These are phyloP conservation scores for Callinectes sapidus DNA, from an alignment of 2,888 invertebrate genomes.

Conservation along the genomic window DNA sequence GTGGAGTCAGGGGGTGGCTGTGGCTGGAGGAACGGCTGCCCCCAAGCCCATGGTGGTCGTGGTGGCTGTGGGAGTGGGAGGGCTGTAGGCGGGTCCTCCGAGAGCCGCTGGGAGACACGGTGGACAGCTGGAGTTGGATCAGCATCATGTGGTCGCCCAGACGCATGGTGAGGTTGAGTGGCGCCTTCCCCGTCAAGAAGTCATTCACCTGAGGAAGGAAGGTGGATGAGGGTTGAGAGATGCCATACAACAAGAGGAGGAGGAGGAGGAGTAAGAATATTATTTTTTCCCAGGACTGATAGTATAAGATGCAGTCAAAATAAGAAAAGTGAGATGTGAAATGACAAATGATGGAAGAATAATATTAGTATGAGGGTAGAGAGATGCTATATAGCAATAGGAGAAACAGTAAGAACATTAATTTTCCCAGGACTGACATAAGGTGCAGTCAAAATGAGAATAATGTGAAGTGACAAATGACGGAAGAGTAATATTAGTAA, in stretches of 20 bases:
- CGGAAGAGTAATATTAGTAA: background rate
- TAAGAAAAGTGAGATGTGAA: background rate
- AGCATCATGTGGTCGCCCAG: conserved; percentile 98
- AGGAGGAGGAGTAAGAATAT: background rate
- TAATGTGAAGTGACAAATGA: background rate
- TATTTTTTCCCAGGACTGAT: background rate
- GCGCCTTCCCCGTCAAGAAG: conserved; percentile 95
- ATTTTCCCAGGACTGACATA: background rate
- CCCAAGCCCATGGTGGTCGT: conserved; percentile 52
- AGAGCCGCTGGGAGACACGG: conserved; percentile 82
- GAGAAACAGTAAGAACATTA: background rate
- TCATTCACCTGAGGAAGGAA: conserved; percentile 85
- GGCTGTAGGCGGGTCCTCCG: conserved; percentile 67
- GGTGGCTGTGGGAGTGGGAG: conserved; percentile 51
- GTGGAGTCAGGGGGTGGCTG: conserved; percentile 51
- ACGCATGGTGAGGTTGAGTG: conserved; percentile 94
- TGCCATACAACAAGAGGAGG: too few species aligned
- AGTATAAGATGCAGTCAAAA: background rate
- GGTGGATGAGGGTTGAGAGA: background rate
- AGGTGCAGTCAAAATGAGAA: background rate
- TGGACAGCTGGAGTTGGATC: conserved; percentile 94
- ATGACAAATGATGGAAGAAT: background rate
- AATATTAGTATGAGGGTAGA: background rate
- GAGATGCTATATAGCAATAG: background rate
- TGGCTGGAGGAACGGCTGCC: conserved; percentile 19